Conservation (phyloP, 1,140 invertebrate species). For the Heterodera carotae region DNA sequence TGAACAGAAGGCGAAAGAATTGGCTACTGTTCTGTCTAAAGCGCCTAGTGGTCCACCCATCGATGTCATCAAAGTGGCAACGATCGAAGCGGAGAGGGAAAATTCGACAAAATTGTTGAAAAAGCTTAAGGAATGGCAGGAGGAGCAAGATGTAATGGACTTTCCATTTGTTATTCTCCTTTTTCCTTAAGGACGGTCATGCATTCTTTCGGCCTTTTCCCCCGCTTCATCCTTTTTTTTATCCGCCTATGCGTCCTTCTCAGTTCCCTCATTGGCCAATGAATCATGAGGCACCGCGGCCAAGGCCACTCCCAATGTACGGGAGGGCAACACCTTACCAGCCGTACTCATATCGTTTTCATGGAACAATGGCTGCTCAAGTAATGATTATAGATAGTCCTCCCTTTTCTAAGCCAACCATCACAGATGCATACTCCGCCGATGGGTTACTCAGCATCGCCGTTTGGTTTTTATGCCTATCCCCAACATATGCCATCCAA, state of each 20-base stretch:
- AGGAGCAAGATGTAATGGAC: neutral
- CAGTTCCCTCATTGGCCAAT: neutral
- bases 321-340: neutral
- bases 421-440: neutral
- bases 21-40: slow-evolving; percentile 16
- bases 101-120: slow-evolving; percentile 2
- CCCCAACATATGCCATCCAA: neutral
- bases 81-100: neutral
- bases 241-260: neutral
- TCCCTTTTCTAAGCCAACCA: neutral
- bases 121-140: neutral
- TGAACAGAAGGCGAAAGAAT: slow-evolving; percentile 7
- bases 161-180: neutral
- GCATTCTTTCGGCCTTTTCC: neutral
- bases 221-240: neutral
- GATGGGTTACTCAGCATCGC: neutral
- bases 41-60: slow-evolving; percentile 14
- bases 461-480: neutral
- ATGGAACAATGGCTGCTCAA: neutral
- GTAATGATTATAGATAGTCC: neutral
- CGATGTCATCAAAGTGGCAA: slow-evolving; percentile 16
- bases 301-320: neutral
- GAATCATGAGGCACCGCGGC: neutral
- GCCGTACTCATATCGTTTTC: neutral
- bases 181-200: neutral